Percentiles rank a stretch among this genome's conserved stretches.
These are phyloP conservation scores for Drosophila stalkeri DNA, from an alignment of 2,888 invertebrate genomes.

Conservation along the genomic window DNA sequence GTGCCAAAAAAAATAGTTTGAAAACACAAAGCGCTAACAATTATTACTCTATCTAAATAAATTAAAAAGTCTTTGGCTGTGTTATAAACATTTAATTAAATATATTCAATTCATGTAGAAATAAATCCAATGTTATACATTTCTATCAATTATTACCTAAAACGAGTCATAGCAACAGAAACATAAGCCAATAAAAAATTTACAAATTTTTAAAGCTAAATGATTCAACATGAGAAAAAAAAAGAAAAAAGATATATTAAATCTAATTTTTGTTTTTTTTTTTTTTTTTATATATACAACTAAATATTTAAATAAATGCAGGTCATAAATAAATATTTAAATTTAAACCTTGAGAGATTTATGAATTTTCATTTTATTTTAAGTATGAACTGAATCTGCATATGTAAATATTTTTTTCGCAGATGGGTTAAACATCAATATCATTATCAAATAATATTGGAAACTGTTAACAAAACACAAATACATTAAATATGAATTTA, in stretches of 20 bases:
- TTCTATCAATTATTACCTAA: neutral
- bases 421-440: neutral
- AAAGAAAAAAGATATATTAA: neutral
- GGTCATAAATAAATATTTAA: too few relatives aligned
- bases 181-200: neutral
- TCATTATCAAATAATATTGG: neutral
- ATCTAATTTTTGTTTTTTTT: too few relatives aligned
- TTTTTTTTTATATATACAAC: too few relatives aligned
- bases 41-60: constrained; percentile 34
- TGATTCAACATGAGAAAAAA: too few relatives aligned
- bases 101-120: neutral
- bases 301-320: too few relatives aligned
- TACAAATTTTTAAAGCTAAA: too few relatives aligned
- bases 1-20: constrained; percentile 29
- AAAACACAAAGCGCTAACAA: constrained; percentile 20
- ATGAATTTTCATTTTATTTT: too few relatives aligned
- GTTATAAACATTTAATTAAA: neutral
- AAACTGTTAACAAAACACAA: neutral
- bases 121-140: neutral
- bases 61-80: neutral
- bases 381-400: too few relatives aligned
- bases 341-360: too few relatives aligned
- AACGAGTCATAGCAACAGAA: neutral
- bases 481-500: neutral
- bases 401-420: too few relatives aligned